Base-by-base conservation (phyloP, 2,797 vertebrate genomes). In the Argentina silus region DNA sequence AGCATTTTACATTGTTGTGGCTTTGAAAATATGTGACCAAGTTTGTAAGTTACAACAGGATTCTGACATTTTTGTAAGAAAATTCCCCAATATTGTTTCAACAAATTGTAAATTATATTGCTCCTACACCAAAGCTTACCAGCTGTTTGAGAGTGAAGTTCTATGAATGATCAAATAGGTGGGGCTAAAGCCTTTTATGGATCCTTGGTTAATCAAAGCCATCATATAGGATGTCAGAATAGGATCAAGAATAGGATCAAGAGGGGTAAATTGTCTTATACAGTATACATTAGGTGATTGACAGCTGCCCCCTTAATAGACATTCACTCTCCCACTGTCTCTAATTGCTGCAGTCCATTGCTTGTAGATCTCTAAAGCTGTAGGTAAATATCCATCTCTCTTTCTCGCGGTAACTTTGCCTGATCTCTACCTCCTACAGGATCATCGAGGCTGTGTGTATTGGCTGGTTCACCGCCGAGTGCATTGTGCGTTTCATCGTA, bases 381-480 rank as follows among this genome's bases (percentile, higher is more conserved):
- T 64, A 9, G 23, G 6, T 21, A 8, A 43, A 50, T 36, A 42
- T 48, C 50, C 70, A 27, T 65, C 55, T 70, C 57, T 59, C 66
- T 63, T n/a, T 67, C 55, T 57, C 21, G n/a, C 51, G 23, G 63
- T 63, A 69, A 51, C 59, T 21, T 53, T 36, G 51, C 21, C 14
- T 48, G 51, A 42, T 68, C 23, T 74, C 55, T 70, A 12, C 67
- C 56, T 36, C 75, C 60, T 67, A 84, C 92, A 96, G 96, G 94
- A 96, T 96, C 92, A 96, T 96, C 87, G 96, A 96, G 92, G 96
- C 95, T 12, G 93, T 96, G 92, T 96, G 96, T 92, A 96, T 96
- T 83, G 96, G 96, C 81, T 96, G 96, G 96, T 96, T 96, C 91
- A 96, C 96, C 42, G 95, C 96, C n/a, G 96, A 96, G 87, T 96